These are phyloP conservation scores for Peromyscus eremicus DNA, from an alignment of 2,797 vertebrate genomes.

Conservation along the genomic window DNA sequence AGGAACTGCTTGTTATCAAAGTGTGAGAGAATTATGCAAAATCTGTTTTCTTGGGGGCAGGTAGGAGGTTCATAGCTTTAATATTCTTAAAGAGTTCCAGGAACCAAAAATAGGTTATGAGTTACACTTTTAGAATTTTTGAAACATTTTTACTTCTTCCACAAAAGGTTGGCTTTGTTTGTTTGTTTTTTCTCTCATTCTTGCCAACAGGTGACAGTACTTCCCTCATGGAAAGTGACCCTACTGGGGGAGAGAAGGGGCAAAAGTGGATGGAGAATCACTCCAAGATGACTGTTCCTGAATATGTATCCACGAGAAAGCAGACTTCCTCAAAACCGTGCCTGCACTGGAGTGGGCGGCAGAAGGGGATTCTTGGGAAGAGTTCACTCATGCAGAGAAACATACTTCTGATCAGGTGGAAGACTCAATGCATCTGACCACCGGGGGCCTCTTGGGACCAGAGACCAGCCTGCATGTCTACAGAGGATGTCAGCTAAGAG, in stretches of 20 bases:
- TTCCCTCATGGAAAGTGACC: background rate
- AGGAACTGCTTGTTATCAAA: background rate
- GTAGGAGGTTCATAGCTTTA: constrained; percentile 15
- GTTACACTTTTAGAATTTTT: background rate
- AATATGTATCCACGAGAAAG: background rate
- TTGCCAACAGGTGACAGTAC: constrained; percentile 73
- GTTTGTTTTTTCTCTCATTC: constrained; percentile 51
- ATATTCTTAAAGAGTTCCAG: constrained; percentile 46
- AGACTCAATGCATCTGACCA: background rate
- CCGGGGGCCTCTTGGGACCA: background rate
- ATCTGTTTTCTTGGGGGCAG: background rate
- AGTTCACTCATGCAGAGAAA: background rate
- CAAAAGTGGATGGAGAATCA: background rate
- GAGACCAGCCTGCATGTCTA: background rate
- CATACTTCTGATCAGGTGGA: background rate
- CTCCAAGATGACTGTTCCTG: background rate
- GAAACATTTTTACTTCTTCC: constrained; percentile 57
- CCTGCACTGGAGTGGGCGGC: fast-evolving
- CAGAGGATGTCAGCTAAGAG: background rate
- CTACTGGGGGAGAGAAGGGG: background rate
- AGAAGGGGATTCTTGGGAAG: background rate
- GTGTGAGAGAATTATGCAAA: background rate
- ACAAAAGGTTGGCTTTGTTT: constrained; percentile 62
- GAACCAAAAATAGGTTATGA: constrained; percentile 61
- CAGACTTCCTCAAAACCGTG: background rate